Evolutionary conservation across 1,140 invertebrate genomes (phyloP), one percentile per base, ranked within the genome.

Genomic region (Phenacoccus solenopsis): DNA sequence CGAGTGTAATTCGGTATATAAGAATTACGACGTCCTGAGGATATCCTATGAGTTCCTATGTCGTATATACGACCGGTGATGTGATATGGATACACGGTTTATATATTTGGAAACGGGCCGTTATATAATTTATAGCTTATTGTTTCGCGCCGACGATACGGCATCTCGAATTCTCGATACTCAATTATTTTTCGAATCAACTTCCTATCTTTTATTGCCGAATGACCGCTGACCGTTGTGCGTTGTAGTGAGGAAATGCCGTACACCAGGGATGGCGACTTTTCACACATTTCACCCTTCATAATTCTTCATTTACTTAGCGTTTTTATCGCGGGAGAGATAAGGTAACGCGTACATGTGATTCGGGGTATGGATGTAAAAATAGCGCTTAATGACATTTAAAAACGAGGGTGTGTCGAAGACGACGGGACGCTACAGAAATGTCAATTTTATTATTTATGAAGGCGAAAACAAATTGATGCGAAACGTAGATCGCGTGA

Each of bases 91-190:
- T n/a, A n/a, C n/a, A n/a, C n/a, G n/a, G n/a, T n/a, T 5, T 32
- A 32, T 32, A 32, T 32, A 7, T 32, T 32, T 32, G 5, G 38
- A 16, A 49, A 49, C 38, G 38, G 38, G 38, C 20, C 38, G 38
- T 49, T 49, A 49, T 49, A 49, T 49, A 49, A 49, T 49, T 49
- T 49, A 49, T 49, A 49, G 38, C 38, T 49, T 49, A 49, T 49
- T 49, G 38, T 49, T 49, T 49, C 38, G 12, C 38, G 12, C 38
- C 38, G 38, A n/a, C 16, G 38, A n/a, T 13, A 5, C 5, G 5
- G 30, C 38, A 49, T 49, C 38, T 49, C 5, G 5, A 13, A 10
- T 16, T 49, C 38, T 49, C 38, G 38, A 49, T 49, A 49, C 38
- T 49, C 38, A 49, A 49, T 49, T 49, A 49, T 49, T 49, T 49